Evolutionary conservation across 1,140 invertebrate genomes (phyloP).

Genomic region (Lepidurus packardi): DNA sequence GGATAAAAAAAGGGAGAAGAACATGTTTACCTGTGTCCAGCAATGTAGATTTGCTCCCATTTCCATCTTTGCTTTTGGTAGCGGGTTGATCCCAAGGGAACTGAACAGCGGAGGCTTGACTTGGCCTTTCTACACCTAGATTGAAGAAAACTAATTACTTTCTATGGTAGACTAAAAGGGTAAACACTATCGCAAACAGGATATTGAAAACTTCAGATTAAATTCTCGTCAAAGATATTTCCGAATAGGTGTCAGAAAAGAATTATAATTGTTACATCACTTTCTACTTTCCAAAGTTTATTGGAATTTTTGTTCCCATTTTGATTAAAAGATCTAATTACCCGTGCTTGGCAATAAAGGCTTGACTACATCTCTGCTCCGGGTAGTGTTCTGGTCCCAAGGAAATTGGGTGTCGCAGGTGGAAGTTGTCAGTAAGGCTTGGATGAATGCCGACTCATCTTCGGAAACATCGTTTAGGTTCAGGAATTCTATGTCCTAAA

Average conservation of each 20-base stretch:
- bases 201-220: not conserved
- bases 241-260: constrained; percentile 19
- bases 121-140: not conserved
- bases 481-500: constrained; percentile 34
- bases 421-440: not conserved
- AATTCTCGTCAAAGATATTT: constrained; percentile 1
- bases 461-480: constrained; percentile 24
- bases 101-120: not conserved
- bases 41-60: not conserved
- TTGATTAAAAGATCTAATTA: not conserved
- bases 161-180: not conserved
- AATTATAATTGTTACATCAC: constrained; percentile 13
- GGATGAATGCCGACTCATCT: constrained; percentile 27
- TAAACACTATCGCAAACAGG: not conserved
- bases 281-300: not conserved
- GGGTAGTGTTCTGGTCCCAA: constrained; percentile 1
- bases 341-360: not conserved
- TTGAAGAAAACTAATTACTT: not conserved
- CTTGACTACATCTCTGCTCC: not conserved
- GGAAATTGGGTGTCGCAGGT: constrained; percentile 19
- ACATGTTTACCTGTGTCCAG: not conserved
- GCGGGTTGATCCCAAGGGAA: not conserved
- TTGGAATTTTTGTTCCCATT: too few relatives aligned
- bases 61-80: not conserved
- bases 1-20: not conserved